phyloP scores from a whole-genome alignment of 2,888 invertebrate species.

The Drosophila niveifrons region DNA sequence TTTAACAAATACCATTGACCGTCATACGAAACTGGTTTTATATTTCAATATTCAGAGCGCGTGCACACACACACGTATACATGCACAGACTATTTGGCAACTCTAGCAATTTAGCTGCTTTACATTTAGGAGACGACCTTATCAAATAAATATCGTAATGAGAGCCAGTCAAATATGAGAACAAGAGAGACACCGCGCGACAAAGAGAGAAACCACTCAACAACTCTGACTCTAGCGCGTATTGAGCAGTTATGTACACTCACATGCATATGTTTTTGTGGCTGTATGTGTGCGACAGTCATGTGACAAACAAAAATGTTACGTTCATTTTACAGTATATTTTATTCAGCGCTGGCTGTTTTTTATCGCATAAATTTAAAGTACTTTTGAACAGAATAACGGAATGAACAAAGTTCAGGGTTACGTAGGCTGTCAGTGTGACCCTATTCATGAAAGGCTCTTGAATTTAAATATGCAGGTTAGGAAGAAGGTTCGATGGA shows the following conservation, averaged over 20 bases:
- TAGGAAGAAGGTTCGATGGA: neutral
- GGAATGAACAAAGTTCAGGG: conserved; percentile 5
- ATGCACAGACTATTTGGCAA: conserved; percentile 47
- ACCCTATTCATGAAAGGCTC: conserved; percentile 4
- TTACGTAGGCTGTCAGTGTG: conserved; percentile 7
- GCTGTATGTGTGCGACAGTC: conserved; percentile 40
- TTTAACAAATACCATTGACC: conserved; percentile 62
- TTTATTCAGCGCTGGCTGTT: conserved; percentile 14
- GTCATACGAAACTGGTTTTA: conserved; percentile 73
- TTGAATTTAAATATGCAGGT: neutral
- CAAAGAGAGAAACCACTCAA: conserved; percentile 36
- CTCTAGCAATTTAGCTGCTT: conserved; percentile 47
- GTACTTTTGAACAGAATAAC: conserved; percentile 7
- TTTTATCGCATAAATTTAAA: conserved; percentile 7
- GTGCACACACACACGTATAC: conserved; percentile 24
- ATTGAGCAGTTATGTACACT: conserved; percentile 30
- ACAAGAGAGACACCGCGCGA: conserved; percentile 3
- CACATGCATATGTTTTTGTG: neutral
- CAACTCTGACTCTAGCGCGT: conserved; percentile 41
- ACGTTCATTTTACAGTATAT: conserved; percentile 47
- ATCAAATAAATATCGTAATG: conserved; percentile 61
- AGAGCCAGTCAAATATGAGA: conserved; percentile 42
- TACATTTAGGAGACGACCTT: conserved; percentile 57
- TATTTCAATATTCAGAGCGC: conserved; percentile 66
- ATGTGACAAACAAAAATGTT: conserved; percentile 68